Base-by-base conservation (phyloP, 2,113 vertebrate genomes). In the Plectropomus leopardus region DNA sequence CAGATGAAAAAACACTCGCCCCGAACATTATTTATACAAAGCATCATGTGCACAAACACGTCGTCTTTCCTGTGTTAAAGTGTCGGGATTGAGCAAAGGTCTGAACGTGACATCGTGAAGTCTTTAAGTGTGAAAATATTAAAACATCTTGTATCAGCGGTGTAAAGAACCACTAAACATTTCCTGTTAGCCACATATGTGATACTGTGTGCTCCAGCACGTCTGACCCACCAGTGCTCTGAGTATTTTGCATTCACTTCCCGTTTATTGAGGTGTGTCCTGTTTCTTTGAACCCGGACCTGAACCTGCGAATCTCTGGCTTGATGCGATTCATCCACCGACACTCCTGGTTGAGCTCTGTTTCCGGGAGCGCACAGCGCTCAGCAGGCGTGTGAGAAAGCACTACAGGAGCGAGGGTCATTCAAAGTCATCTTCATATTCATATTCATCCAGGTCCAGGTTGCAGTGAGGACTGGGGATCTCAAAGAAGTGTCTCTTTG, bases 341-440 rank as follows among this genome's bases (percentile, higher is more conserved):
- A 60, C 30, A 4, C 59, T 8, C 32, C 69, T 15, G 60, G 61
- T 13, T 44, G 71, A 64, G 36, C 64, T 59, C 19, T 16, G 66
- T 51, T 57, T 61, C 24, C 44, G 54, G 32, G 47, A 54, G 53
- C 26, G 54, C 44, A 36, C 17, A 16, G 69, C 58, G 53, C 40
- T 72, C 50, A 32, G 72, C 76, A 54, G 60, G 75, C 34, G 57
- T 28, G 54, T 34, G 63, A 61, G 63, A 34, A 48, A 36, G 28
- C 47, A 6, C 36, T 5, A 4, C 55, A 2, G 48, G 45, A 42
- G 2, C 5, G 4, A 42, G 16, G 44, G 72, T 90, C 84, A 93
- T 89, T 96, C 95, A 80, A 96, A 96, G 91, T 97, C 96, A 0
- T 97, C 97, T 17, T 94, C 95, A 1, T 96, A 97, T 23, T 96